Evolutionary conservation across 2,888 invertebrate species (phyloP).

Genomic region (Leptopilina myrica): DNA sequence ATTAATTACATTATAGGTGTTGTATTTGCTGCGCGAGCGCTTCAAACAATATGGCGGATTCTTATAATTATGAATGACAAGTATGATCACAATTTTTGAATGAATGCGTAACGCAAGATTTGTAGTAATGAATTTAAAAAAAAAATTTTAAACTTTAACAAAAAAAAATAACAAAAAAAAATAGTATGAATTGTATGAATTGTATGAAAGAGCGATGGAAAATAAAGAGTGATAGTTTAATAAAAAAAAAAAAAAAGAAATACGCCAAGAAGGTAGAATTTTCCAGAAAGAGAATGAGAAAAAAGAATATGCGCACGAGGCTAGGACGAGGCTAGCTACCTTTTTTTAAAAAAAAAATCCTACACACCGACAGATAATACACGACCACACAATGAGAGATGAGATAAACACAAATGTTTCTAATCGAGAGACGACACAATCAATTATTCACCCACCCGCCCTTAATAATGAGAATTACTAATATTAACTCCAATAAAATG

Average conservation of each 20-base stretch:
- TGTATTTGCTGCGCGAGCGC: constrained; percentile 49
- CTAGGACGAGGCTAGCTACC: constrained; percentile 76
- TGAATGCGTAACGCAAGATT: constrained; percentile 41
- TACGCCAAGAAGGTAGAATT: constrained; percentile 47
- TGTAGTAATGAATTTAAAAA: constrained; percentile 44
- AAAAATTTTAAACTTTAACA: background rate
- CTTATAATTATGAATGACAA: constrained; percentile 24
- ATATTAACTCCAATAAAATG: constrained; percentile 73
- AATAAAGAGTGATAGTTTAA: constrained; percentile 37
- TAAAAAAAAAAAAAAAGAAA: background rate
- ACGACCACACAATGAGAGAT: constrained; percentile 48
- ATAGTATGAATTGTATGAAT: constrained; percentile 15
- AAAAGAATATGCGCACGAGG: constrained; percentile 70
- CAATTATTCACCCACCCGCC: constrained; percentile 66
- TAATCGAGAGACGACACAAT: constrained; percentile 65
- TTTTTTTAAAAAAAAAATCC: constrained; percentile 58
- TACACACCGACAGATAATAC: constrained; percentile 54
- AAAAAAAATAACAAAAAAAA: background rate
- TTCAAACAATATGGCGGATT: constrained; percentile 39
- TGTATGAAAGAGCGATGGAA: constrained; percentile 38
- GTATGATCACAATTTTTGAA: constrained; percentile 24
- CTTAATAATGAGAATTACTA: constrained; percentile 74
- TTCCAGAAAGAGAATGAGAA: constrained; percentile 44
- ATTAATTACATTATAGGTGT: constrained; percentile 66
- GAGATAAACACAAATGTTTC: constrained; percentile 47